Percentiles rank a stretch among this genome's conserved stretches.
phyloP scores from a whole-genome alignment of 2,888 invertebrate genomes.

The Lamproptera curius region DNA sequence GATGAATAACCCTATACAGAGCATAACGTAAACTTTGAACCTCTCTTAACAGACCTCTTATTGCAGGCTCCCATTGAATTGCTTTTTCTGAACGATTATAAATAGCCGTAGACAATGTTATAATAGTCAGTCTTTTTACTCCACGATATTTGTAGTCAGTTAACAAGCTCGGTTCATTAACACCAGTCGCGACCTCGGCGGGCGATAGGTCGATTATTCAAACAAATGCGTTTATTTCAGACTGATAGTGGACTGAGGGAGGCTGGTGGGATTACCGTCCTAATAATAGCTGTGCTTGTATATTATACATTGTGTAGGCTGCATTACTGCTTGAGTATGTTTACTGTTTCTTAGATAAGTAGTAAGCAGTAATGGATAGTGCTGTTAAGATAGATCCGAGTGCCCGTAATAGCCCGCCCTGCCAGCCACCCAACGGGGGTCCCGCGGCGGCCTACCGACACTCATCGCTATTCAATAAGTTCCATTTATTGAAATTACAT shows the following conservation, averaged over 20 bases:
- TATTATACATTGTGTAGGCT: constrained; percentile 18
- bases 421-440: constrained; percentile 56
- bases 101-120: background rate
- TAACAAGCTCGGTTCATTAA: constrained; percentile 46
- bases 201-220: constrained; percentile 54
- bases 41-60: constrained; percentile 4
- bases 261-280: constrained; percentile 44
- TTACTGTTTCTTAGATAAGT: constrained; percentile 3
- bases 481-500: constrained; percentile 78
- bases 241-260: constrained; percentile 63
- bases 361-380: constrained; percentile 30
- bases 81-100: background rate
- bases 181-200: constrained; percentile 47
- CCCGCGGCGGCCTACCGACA: constrained; percentile 66
- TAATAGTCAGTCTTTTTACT: background rate
- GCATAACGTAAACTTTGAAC: constrained; percentile 19
- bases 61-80: background rate
- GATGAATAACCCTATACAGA: constrained; percentile 45
- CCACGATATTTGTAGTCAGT: background rate
- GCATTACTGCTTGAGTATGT: constrained; percentile 31
- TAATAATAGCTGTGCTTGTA: constrained; percentile 30
- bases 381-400: constrained; percentile 20
- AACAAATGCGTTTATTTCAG: constrained; percentile 67
- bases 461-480: constrained; percentile 78
- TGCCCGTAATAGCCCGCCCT: constrained; percentile 31